Evolutionary conservation across 2,113 vertebrate genomes (phyloP).

Genomic region (Beaufortia kweichowensis): DNA sequence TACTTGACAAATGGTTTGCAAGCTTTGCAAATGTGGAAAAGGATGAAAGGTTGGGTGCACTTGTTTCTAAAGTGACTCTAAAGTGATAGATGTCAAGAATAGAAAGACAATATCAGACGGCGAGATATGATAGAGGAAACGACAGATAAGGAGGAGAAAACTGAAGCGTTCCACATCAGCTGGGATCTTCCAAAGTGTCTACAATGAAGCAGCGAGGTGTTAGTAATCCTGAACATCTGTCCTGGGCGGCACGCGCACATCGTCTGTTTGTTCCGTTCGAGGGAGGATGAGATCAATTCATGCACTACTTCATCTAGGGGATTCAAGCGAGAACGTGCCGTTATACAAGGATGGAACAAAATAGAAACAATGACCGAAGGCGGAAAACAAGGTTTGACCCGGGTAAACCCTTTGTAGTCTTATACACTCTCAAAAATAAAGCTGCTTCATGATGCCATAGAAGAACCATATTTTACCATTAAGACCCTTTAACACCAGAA

Average conservation of each 20-base stretch:
- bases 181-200: conserved; percentile 45
- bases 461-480: too few relatives aligned
- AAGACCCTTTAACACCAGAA: too few relatives aligned
- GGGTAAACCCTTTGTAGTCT: neutral
- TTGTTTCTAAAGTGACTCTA: conserved; percentile 15
- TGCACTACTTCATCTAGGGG: conserved; percentile 70
- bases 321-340: conserved; percentile 56
- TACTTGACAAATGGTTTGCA: neutral
- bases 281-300: conserved; percentile 61
- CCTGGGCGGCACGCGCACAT: conserved; percentile 35
- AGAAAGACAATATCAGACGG: conserved; percentile 33
- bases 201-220: conserved; percentile 55
- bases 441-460: too few relatives aligned
- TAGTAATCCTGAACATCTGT: conserved; percentile 62
- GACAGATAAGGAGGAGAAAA: conserved; percentile 21
- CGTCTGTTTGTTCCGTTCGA: conserved; percentile 55
- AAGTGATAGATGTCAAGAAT: conserved; percentile 40
- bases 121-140: conserved; percentile 21
- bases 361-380: conserved; percentile 48
- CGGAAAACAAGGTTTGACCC: neutral
- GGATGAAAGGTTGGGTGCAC: conserved; percentile 27
- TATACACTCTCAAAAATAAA: too few relatives aligned
- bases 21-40: neutral
- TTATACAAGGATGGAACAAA: conserved; percentile 62
- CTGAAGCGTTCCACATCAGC: conserved; percentile 52